phyloP scores from a whole-genome alignment of 2,113 vertebrate species.

The Solenodon paradoxus region DNA sequence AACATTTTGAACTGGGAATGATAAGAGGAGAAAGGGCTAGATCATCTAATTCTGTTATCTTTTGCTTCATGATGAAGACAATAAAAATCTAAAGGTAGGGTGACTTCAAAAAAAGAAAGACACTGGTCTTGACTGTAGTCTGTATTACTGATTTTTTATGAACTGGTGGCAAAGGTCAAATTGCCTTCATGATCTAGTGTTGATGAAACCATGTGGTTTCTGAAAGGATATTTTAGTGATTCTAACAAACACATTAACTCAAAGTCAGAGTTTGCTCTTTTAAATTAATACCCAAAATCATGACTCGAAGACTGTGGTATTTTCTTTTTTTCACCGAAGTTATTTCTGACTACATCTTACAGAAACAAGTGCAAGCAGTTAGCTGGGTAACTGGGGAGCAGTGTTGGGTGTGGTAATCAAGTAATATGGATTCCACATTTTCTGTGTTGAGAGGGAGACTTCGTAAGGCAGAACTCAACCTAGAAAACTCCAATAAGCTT shows the following conservation, averaged over 20 bases:
- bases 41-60: too few relatives aligned
- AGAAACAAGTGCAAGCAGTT: neutral
- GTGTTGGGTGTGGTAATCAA: neutral
- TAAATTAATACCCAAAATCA: neutral
- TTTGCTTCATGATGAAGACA: too few relatives aligned
- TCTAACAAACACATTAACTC: neutral
- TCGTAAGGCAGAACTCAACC: neutral
- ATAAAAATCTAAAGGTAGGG: too few relatives aligned
- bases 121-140: neutral
- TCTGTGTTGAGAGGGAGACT: neutral
- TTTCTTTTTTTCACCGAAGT: neutral
- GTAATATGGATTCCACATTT: neutral
- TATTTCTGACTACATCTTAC: neutral
- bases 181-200: neutral
- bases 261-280: neutral
- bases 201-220: neutral
- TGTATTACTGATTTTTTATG: neutral
- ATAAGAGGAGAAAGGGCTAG: too few relatives aligned
- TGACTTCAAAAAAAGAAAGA: too few relatives aligned
- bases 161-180: neutral
- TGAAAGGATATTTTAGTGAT: neutral
- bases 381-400: neutral
- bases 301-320: neutral
- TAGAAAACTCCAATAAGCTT: neutral
- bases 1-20: too few relatives aligned